Evolutionary conservation across 1,140 invertebrate species (phyloP), one percentile per base, ranked within the genome.

Genomic region (Drosophila varians): DNA sequence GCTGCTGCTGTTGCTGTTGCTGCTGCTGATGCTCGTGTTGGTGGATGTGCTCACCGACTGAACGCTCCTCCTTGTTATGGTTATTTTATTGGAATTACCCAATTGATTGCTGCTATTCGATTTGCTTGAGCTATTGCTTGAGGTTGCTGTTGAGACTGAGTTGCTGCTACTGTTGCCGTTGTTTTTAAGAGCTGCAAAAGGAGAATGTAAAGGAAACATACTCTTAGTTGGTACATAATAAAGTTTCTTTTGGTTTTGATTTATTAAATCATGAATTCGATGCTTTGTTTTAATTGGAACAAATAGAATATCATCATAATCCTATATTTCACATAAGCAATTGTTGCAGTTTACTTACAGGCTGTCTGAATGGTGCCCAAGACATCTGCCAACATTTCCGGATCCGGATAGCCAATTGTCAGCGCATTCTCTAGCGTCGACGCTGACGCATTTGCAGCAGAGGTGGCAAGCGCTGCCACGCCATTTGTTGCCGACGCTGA

Each of bases 341-440:
- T 38, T 18, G 19, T 8, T 11, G 11, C 31, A 25, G 18, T 26
- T 42, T 21, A 83, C 83, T 90, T 88, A 90, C 90, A 91, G 58
- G 91, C 88, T 77, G 91, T 91, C 79, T 91, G 91, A 68, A 91
- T 87, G 74, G 78, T 82, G 60, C 90, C 90, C 57, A 91, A 74
- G 52, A 91, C 87, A 84, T 91, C 91, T 74, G 91, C 91, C 18
- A 93, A 88, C 79, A 93, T 89, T 66, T 93, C 92, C 7, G 93
- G 92, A 90, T 93, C 92, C 72, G 92, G 92, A 90, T 93, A 93
- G 45, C 92, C 92, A 53, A 93, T 92, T 47, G 92, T 92, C 12
- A 93, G 88, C 42, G 91, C 90, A 77, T 92, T 90, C 60, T 93
- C 92, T 83, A 92, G 43, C 82, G 90, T 56, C 74, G 82, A 43